phyloP scores from a whole-genome alignment of 2,797 vertebrate species.

The Gymnothorax javanicus region DNA sequence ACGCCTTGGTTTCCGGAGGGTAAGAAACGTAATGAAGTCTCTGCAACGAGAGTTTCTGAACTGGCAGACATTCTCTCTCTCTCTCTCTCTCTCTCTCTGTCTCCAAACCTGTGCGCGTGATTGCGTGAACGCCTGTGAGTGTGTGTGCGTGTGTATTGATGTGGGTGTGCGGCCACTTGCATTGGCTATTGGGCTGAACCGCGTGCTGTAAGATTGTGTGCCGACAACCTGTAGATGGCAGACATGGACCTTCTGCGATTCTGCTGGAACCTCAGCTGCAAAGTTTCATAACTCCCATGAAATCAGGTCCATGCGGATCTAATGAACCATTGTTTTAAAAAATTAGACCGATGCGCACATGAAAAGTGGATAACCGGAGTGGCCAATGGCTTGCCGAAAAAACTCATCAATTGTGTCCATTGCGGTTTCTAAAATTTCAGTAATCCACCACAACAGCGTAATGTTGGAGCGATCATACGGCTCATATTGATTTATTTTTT shows the following conservation, averaged over 20 bases:
- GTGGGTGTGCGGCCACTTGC: neutral
- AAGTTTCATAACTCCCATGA: conserved; percentile 14
- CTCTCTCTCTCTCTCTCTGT: neutral
- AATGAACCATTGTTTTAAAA: conserved; percentile 17
- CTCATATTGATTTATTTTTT: neutral
- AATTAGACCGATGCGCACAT: neutral
- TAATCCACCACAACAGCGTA: neutral
- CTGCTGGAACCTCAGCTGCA: neutral
- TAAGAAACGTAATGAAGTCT: neutral
- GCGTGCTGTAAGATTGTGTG: neutral
- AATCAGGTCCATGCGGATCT: conserved; percentile 17
- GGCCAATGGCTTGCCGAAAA: neutral
- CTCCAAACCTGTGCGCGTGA: neutral
- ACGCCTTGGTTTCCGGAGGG: neutral
- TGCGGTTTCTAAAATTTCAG: conserved; percentile 1
- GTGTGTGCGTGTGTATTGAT: neutral
- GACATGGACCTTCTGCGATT: conserved; percentile 13
- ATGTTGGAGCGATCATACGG: neutral
- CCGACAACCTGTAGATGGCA: conserved; percentile 18
- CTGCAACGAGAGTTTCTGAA: neutral
- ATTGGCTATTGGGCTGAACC: neutral
- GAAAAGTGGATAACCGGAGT: conserved; percentile 7
- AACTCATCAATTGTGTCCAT: neutral
- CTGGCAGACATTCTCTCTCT: neutral
- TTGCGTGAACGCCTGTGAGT: neutral